Evolutionary conservation across 2,797 vertebrate genomes (phyloP), one percentile per base, ranked within the genome.

Genomic region (Heliangelus exortis): DNA sequence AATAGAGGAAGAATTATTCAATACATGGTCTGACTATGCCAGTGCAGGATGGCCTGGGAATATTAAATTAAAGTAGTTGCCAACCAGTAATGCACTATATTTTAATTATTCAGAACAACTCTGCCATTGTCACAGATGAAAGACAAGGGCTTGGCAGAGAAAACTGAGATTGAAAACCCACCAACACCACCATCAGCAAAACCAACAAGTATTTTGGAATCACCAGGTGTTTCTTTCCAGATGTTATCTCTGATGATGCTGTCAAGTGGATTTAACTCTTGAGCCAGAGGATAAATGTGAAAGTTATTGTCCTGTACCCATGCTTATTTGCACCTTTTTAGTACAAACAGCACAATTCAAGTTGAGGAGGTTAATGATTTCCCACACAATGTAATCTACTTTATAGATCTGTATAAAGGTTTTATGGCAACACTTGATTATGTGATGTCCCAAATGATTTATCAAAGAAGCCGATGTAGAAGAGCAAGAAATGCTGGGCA

Each of bases 401-500:
- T 97, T 97, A 94, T 96, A 96, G 96, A 96, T 92, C 83, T 91
- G 86, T 78, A 94, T 96, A 95, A 97, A 97, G 92, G 93, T 95
- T 96, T 97, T 96, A 97, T 51, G 53, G 96, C 74, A 87, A 90
- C 55, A 80, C 87, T 96, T 97, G 96, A 96, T 93, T 95, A 96
- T 89, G 67, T 58, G n/a, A 51, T 6, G 62, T 97, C 98, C 97
- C 97, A 86, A 90, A 95, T 96, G 97, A 97, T 97, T 97, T 97
- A 97, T 97, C 97, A 95, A 95, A 95, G 93, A 91, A 95, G 94
- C 91, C 97, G 96, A 97, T 97, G 96, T 97, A 97, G 97, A 98
- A 97, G 95, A 93, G 95, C 83, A 97, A 98, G 96, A 98, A 94
- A 76, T 50, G 16, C 92, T 55, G 63, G 68, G 71, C 94, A 96